Evolutionary conservation across 2,797 vertebrate species (phyloP), one percentile per base, ranked within the genome.

Genomic region (Microcaecilia unicolor): DNA sequence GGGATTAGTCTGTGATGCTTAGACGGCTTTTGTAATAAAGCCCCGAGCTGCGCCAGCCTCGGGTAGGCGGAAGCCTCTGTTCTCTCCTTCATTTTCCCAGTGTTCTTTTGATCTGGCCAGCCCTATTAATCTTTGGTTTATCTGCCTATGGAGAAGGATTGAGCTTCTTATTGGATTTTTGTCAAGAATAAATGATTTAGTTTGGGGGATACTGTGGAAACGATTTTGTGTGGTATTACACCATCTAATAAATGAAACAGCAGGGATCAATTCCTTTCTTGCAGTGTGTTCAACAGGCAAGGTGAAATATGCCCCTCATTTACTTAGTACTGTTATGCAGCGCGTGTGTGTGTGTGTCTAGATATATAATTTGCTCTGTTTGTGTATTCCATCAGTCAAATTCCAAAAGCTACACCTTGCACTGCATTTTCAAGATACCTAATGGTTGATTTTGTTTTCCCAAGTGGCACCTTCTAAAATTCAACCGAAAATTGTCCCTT

Each of bases 1-100:
- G 37, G 78, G 85, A 88, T 91, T 88, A 88, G 74, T 61, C 63
- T 75, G 68, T 72, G 80, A 85, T 85, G 80, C 74, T 84, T 70
- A 70, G 71, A 70, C 66, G 34, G 81, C 79, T 88, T 86, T 78
- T 80, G 77, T 75, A 78, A 81, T 85, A 77, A 81, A 85, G 72
- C 58, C 64, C 59, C 71, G 72, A 70, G 70, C 51, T 44, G 44
- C 37, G 34, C 61, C 60, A 72, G 74, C 64, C 74, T 61, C 61
- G 66, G 67, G 70, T 59, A 64, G 46, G 61, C 75, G 72, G 51
- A 57, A 67, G 58, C 55, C 72, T 42, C 48, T 17, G 25, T 31
- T 66, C 70, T 66, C 2, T 1, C 1, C 27, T 63, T 74, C 64
- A 56, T 70, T 76, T 71, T 61, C 70, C 61, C 63, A 54, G 66